Conservation (phyloP, 92 coral and sea anemone genomes). For the Metridium senile region DNA sequence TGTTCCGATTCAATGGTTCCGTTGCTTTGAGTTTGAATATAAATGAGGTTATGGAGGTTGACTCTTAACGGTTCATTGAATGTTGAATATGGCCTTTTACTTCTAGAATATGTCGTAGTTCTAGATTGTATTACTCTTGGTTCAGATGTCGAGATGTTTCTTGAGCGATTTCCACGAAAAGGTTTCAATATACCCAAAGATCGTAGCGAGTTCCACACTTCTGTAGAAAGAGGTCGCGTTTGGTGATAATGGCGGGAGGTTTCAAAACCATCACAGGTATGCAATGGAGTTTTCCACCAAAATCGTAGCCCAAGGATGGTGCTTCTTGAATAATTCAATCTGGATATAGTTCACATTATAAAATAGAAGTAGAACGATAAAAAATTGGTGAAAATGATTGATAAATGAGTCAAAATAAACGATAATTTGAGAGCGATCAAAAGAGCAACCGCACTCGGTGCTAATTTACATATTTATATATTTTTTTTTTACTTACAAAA, state of each 20-base stretch:
- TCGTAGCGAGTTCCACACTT: not conserved
- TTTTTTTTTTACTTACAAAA: too few relatives aligned
- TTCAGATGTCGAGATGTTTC: not conserved
- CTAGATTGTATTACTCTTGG: not conserved
- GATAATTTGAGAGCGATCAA: constrained; percentile 5
- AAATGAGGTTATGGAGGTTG: too few relatives aligned
- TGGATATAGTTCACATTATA: constrained; percentile 7
- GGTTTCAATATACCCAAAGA: not conserved
- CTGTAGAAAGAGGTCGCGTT: not conserved
- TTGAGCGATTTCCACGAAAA: not conserved
- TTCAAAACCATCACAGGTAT: not conserved
- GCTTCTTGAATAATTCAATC: constrained; percentile 10
- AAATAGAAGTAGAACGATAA: constrained; percentile 7
- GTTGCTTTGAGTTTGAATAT: too few relatives aligned
- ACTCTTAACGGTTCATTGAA: not conserved
- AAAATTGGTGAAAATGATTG: constrained; percentile 8
- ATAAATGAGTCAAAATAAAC: constrained; percentile 8
- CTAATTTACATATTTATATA: constrained; percentile 1
- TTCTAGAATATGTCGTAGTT: not conserved
- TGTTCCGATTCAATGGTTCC: too few relatives aligned
- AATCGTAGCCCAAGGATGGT: not conserved
- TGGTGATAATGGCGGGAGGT: not conserved
- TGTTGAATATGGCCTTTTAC: not conserved
- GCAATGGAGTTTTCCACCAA: not conserved
- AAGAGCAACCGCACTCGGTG: constrained; percentile 22